Evolutionary conservation across 2,797 vertebrate genomes (phyloP).

Genomic region (Huso huso): DNA sequence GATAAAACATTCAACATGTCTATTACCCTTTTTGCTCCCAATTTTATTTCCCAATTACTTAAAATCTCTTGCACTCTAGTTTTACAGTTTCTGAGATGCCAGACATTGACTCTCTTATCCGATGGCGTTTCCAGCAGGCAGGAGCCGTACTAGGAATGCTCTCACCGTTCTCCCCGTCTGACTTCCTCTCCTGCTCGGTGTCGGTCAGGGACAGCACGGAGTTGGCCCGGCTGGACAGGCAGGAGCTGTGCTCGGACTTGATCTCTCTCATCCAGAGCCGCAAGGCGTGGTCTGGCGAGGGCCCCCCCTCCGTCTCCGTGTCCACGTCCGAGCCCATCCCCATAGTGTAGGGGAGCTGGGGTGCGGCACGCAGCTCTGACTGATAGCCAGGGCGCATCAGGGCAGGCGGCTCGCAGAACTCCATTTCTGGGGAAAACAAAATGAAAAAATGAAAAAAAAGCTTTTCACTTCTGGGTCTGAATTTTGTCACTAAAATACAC

Average conservation of each 20-base stretch:
- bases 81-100: too few relatives aligned
- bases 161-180: slow-evolving; percentile 92
- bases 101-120: too few relatives aligned
- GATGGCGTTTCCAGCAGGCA: neutral
- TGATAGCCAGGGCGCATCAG: slow-evolving; percentile 79
- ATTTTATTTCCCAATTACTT: too few relatives aligned
- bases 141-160: neutral
- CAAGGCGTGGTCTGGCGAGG: slow-evolving; percentile 80
- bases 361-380: slow-evolving; percentile 60
- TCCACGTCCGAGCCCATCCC: slow-evolving; percentile 85
- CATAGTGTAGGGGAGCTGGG: slow-evolving; percentile 71
- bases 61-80: too few relatives aligned
- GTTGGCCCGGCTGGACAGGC: slow-evolving; percentile 90
- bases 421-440: slow-evolving; percentile 63
- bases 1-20: too few relatives aligned
- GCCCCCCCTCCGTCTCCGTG: slow-evolving; percentile 82
- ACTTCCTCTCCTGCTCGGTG: slow-evolving; percentile 94
- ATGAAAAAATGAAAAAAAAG: slow-evolving; percentile 12
- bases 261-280: slow-evolving; percentile 93
- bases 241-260: slow-evolving; percentile 92
- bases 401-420: slow-evolving; percentile 75
- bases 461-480: too few relatives aligned
- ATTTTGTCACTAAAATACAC: too few relatives aligned
- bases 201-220: slow-evolving; percentile 92
- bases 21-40: too few relatives aligned